phyloP scores from a whole-genome alignment of 2,888 invertebrate species.

The Hemicrepidius hirtus region DNA sequence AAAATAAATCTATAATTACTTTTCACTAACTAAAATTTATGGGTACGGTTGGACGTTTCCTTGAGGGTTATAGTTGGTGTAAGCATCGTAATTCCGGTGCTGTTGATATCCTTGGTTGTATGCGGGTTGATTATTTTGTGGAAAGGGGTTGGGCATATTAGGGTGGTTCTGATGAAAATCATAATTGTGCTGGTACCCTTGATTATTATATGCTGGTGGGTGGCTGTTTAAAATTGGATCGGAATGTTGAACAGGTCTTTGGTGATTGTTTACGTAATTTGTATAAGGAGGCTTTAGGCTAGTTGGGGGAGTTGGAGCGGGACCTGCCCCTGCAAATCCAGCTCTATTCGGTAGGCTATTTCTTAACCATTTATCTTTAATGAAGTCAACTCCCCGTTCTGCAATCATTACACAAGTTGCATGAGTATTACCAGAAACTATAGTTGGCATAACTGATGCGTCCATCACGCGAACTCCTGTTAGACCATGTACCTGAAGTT shows the following conservation, averaged over 20 bases:
- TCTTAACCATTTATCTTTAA: slow-evolving; percentile 66
- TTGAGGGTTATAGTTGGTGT: neutral
- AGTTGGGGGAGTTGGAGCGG: neutral
- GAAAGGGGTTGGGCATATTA: slow-evolving; percentile 48
- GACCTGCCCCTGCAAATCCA: slow-evolving; percentile 42
- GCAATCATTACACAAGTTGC: slow-evolving; percentile 71
- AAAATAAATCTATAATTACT: too few relatives aligned
- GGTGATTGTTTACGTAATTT: neutral
- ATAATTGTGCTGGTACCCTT: slow-evolving; percentile 48
- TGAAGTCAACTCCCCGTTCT: slow-evolving; percentile 68
- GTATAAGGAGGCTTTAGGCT: neutral
- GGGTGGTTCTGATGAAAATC: slow-evolving; percentile 54
- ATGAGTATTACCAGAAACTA: slow-evolving; percentile 70
- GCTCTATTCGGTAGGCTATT: slow-evolving; percentile 39
- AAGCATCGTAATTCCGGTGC: slow-evolving; percentile 35
- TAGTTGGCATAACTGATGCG: slow-evolving; percentile 69
- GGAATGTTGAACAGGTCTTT: neutral
- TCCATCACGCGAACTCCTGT: slow-evolving; percentile 75
- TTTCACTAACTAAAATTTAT: neutral
- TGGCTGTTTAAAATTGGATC: neutral
- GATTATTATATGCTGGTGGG: neutral
- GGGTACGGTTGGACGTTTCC: neutral
- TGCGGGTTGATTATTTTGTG: slow-evolving; percentile 4
- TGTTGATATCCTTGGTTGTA: neutral
- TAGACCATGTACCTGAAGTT: slow-evolving; percentile 79